Conservation (phyloP, 2,113 vertebrate species). For the Clarias batrachus region DNA sequence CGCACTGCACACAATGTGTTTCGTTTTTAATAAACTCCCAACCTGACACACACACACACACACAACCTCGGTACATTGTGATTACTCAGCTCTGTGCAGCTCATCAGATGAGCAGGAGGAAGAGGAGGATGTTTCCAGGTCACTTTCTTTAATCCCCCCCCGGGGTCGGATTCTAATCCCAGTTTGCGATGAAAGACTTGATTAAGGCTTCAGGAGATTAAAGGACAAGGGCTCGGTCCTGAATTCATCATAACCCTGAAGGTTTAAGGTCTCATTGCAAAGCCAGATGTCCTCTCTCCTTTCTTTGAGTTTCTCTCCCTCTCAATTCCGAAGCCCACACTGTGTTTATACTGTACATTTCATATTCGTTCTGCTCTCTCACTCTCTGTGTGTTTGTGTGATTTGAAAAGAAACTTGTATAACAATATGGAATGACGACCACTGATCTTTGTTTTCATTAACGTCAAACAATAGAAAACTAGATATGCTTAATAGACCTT, state of each 20-base stretch:
- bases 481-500: constrained; percentile 1
- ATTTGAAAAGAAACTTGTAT: not conserved
- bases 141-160: constrained; percentile 40
- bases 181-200: constrained; percentile 65
- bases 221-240: constrained; percentile 71
- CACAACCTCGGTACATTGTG: not conserved
- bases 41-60: not conserved
- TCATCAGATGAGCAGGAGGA: constrained; percentile 4
- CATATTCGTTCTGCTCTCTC: not conserved
- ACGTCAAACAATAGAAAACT: constrained; percentile 59
- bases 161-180: constrained; percentile 52
- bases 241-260: constrained; percentile 72
- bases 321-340: not conserved
- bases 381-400: not conserved
- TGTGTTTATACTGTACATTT: not conserved
- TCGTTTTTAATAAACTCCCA: constrained; percentile 13
- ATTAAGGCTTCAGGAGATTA: constrained; percentile 81
- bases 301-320: not conserved
- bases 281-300: constrained; percentile 58
- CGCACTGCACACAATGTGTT: not conserved
- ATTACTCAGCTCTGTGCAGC: constrained; percentile 9
- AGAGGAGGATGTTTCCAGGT: constrained; percentile 36
- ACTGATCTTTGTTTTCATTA: constrained; percentile 57
- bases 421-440: not conserved
- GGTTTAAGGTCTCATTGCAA: constrained; percentile 69